Evolutionary conservation across 2,888 invertebrate species (phyloP).

Genomic region (Dynastes tityus): DNA sequence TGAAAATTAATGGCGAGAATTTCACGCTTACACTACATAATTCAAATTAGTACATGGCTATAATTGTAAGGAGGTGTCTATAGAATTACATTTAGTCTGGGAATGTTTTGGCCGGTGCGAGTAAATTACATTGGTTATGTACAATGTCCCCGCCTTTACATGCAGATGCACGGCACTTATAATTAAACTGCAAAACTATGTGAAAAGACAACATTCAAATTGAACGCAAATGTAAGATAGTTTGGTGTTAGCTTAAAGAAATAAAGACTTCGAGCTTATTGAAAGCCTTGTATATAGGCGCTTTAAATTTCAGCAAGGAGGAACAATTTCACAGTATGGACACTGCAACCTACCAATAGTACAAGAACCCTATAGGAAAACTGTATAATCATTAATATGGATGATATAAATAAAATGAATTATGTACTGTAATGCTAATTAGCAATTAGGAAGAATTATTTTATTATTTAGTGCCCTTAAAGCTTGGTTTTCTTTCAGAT

Average conservation of each 20-base stretch:
- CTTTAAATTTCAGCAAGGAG: too few species aligned
- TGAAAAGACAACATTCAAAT: background rate
- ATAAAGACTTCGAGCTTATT: background rate
- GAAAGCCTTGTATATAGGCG: too few species aligned
- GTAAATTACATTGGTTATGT: constrained; percentile 40
- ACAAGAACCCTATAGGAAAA: too few species aligned
- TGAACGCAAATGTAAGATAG: background rate
- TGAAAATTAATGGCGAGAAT: constrained; percentile 4
- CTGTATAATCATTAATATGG: too few species aligned
- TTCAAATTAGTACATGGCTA: constrained; percentile 16
- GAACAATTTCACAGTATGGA: too few species aligned
- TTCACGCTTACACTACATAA: background rate
- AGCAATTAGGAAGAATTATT: too few species aligned
- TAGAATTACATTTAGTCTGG: constrained; percentile 41
- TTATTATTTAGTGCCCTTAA: too few species aligned
- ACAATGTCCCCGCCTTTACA: constrained; percentile 9
- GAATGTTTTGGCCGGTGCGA: constrained; percentile 31
- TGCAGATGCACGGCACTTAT: constrained; percentile 10
- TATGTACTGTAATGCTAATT: too few species aligned
- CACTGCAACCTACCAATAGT: too few species aligned
- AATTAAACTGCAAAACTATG: constrained; percentile 35
- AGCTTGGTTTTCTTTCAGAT: too few species aligned
- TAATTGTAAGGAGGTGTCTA: constrained; percentile 16
- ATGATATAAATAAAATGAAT: too few species aligned
- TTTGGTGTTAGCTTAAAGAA: background rate